Percentiles rank a stretch among this genome's conserved stretches.
phyloP scores from a whole-genome alignment of 2,113 vertebrate genomes.

The Xenopus laevis region DNA sequence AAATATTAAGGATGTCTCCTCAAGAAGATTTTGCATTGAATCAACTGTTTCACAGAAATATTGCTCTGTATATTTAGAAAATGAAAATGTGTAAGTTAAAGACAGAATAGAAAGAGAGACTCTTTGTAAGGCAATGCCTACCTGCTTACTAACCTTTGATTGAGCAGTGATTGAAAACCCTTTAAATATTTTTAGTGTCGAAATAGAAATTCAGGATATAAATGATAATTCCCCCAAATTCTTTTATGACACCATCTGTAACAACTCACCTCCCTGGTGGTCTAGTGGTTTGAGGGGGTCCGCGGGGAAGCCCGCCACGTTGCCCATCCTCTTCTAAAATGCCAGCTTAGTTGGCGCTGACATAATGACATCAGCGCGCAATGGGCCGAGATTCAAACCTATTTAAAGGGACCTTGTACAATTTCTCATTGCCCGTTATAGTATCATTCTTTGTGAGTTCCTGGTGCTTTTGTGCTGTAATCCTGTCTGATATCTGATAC shows the following conservation, averaged over 20 bases:
- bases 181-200: constrained; percentile 52
- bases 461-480: too few relatives aligned
- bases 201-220: constrained; percentile 51
- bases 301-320: too few relatives aligned
- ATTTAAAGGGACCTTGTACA: too few relatives aligned
- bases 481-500: too few relatives aligned
- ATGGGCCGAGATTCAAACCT: too few relatives aligned
- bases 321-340: too few relatives aligned
- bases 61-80: constrained; percentile 60
- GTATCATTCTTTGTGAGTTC: too few relatives aligned
- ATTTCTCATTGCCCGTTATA: too few relatives aligned
- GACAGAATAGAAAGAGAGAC: constrained; percentile 20
- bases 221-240: constrained; percentile 60
- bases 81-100: constrained; percentile 57
- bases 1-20: constrained; percentile 37
- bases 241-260: constrained; percentile 17
- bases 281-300: too few relatives aligned
- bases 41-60: constrained; percentile 47
- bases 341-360: too few relatives aligned
- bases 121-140: constrained; percentile 46
- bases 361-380: too few relatives aligned
- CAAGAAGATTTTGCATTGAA: constrained; percentile 41
- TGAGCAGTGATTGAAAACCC: constrained; percentile 49
- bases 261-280: too few relatives aligned
- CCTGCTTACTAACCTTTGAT: constrained; percentile 41